Percentiles rank a stretch among this genome's conserved stretches.
Evolutionary conservation across 2,113 vertebrate species (phyloP).

Genomic region (Mohoua ochrocephala): DNA sequence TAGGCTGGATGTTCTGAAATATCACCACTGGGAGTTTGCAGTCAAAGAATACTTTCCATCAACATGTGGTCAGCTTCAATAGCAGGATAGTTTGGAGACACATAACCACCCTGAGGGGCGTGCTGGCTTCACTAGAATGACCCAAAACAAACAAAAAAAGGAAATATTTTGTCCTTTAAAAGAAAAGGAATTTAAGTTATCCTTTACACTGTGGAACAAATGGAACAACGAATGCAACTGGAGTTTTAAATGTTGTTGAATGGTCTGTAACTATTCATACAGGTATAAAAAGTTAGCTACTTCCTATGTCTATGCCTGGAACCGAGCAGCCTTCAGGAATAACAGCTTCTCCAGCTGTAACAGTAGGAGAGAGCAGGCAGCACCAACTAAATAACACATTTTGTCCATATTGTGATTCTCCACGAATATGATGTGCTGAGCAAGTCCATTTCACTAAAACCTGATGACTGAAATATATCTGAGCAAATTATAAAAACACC

Average conservation of each 20-base stretch:
- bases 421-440: accelerated
- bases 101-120: background rate
- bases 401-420: background rate
- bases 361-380: background rate
- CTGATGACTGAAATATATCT: background rate
- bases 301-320: background rate
- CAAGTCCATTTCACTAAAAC: background rate
- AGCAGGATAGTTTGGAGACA: background rate
- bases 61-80: background rate
- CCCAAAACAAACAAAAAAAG: background rate
- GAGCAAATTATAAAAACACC: background rate
- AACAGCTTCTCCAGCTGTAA: background rate
- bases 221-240: background rate
- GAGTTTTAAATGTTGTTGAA: background rate
- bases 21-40: background rate
- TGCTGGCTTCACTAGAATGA: conserved; percentile 26
- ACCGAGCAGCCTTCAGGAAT: background rate
- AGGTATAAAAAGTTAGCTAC: background rate
- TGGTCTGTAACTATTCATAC: background rate
- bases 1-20: background rate
- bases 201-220: background rate
- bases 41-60: background rate
- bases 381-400: background rate
- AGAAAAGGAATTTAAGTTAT: background rate
- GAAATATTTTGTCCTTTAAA: background rate